These are phyloP conservation scores for Tenualosa thibaudeaui DNA, from an alignment of 2,797 vertebrate species.

Conservation along the genomic window DNA sequence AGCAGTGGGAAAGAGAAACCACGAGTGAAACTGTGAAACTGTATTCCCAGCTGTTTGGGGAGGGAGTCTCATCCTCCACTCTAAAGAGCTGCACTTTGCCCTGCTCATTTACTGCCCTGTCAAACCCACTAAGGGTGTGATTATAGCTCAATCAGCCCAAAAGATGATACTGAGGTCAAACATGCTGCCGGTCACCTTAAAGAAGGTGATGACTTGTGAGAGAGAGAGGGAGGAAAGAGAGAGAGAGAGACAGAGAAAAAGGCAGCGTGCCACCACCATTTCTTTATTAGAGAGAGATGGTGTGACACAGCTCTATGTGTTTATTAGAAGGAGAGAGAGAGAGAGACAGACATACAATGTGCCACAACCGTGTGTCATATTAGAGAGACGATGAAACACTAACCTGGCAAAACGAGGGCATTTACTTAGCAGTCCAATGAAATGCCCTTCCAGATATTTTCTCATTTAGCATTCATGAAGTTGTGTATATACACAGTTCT, in stretches of 20 bases:
- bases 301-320: no score
- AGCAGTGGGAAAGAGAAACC: background rate
- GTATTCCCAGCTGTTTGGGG: background rate
- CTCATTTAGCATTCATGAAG: background rate
- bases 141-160: background rate
- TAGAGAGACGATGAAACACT: no score
- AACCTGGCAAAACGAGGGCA: background rate
- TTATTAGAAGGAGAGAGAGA: background rate
- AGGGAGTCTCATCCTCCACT: background rate
- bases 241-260: no score
- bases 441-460: background rate
- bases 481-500: background rate
- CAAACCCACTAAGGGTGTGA: background rate
- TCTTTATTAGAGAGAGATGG: no score
- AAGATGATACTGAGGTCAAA: background rate
- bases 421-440: background rate
- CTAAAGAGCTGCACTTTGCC: background rate
- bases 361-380: no score
- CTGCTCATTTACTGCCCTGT: background rate
- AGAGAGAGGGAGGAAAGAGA: background rate
- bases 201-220: background rate
- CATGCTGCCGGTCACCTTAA: background rate
- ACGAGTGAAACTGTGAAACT: background rate
- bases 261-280: no score
- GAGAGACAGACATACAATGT: no score